Base-by-base conservation (phyloP, 2,113 vertebrate species). In the Micronisus gabar region DNA sequence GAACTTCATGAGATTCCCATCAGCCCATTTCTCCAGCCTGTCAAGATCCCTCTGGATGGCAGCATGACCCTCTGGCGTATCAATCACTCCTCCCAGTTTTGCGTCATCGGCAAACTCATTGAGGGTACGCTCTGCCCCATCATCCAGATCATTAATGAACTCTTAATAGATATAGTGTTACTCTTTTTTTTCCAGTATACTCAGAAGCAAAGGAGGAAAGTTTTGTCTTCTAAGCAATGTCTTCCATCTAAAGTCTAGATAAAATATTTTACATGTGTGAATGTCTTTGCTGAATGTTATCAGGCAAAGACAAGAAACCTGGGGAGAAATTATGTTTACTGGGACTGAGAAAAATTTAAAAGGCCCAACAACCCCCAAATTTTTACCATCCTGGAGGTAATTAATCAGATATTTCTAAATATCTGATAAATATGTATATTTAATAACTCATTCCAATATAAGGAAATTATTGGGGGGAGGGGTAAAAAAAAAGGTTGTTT, bases 51-150 rank as follows among this genome's bases (percentile, higher is more conserved):
- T 91, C 41, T 50, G 56, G 15, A 63, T 29, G 8, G 12, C 15
- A 36, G 18, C 8, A 56, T 2, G 5, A 29, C 23, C 4, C 12
- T 59, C 17, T 29, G 27, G 23, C 1, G 0, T 40, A 25, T 16
- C 29, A 34, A 13, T 36, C 27, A 32, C 21, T 36, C 25, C 5
- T 36, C 7, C 9, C 11, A 70, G n/a, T 71, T 90, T 63, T 11
- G 10, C 7, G 17, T 19, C 16, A 34, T n/a, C 52, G 29, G 10
- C 38, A 62, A 41, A 63, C 17, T 58, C 73, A 32, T 6, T 73
- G 13, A 81, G 7, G 14, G 11, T 58, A 36, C 5, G 26, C 15
- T 59, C 22, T 62, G 16, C 3, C 9, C 26, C 34, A 62, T 70
- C 47, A 55, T n/a, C 9, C 16, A 83, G 29, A 25, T 34, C 38